Conservation (phyloP, 2,797 vertebrate genomes). For the Champsocephalus gunnari region DNA sequence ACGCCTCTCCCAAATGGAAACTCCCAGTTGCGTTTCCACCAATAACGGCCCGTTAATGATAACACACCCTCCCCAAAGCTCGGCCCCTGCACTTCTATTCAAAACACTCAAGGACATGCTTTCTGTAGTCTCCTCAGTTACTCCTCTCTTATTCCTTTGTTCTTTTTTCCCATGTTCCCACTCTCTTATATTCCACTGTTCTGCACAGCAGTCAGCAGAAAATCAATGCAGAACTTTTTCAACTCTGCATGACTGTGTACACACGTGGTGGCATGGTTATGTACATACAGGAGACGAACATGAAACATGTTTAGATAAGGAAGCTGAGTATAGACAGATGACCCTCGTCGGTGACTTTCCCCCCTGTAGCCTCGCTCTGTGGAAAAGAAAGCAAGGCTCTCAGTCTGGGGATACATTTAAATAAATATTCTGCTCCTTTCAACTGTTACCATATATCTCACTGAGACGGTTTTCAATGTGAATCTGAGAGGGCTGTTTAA, state of each 20-base stretch:
- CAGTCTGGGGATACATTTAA: neutral
- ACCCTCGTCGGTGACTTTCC: slow-evolving; percentile 7
- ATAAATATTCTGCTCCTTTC: neutral
- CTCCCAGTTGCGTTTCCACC: slow-evolving; percentile 59
- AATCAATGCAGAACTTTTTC: slow-evolving; percentile 39
- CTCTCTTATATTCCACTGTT: slow-evolving; percentile 5
- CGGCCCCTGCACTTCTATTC: slow-evolving; percentile 69
- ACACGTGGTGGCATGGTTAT: slow-evolving; percentile 29
- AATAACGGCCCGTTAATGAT: slow-evolving; percentile 58
- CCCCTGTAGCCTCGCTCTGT: neutral
- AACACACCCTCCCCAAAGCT: slow-evolving; percentile 72
- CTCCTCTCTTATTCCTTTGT: neutral
- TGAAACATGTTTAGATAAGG: slow-evolving; percentile 59
- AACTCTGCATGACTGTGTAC: slow-evolving; percentile 56
- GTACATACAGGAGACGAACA: slow-evolving; percentile 36
- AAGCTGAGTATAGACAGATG: slow-evolving; percentile 34
- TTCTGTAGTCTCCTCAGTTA: neutral
- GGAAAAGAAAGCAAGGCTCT: slow-evolving; percentile 10
- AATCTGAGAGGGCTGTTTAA: neutral
- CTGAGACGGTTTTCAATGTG: neutral
- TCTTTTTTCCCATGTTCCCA: slow-evolving; percentile 5
- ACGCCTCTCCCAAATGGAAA: slow-evolving; percentile 62
- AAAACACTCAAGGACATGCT: slow-evolving; percentile 71
- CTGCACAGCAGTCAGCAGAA: slow-evolving; percentile 37
- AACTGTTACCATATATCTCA: neutral